phyloP scores from a whole-genome alignment of 2,113 vertebrate genomes.

The Tupaia tana region DNA sequence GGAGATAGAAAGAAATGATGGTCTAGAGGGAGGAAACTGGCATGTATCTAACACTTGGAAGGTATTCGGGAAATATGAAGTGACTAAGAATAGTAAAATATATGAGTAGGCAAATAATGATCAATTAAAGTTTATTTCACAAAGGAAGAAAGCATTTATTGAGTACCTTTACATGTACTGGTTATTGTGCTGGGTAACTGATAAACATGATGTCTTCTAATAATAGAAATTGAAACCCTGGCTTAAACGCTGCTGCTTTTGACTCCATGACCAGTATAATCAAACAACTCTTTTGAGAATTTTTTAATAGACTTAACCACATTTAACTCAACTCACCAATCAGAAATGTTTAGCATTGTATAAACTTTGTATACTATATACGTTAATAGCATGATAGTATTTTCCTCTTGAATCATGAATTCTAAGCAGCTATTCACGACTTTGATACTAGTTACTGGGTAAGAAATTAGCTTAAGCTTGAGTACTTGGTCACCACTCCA shows the following conservation, averaged over 20 bases:
- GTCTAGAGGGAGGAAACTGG: neutral
- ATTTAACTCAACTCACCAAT: neutral
- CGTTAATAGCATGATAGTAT: neutral
- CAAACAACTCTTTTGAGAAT: neutral
- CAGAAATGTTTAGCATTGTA: neutral
- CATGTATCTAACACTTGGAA: neutral
- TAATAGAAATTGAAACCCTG: neutral
- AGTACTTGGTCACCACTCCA: neutral
- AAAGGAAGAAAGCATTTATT: neutral
- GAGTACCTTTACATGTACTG: neutral
- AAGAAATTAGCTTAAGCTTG: neutral
- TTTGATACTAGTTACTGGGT: neutral
- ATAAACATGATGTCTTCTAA: neutral
- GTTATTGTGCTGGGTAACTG: neutral
- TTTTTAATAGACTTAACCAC: conserved; percentile 18
- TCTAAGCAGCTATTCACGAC: neutral
- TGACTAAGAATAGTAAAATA: neutral
- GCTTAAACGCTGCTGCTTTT: neutral
- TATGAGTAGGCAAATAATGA: neutral
- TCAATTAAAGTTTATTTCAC: neutral
- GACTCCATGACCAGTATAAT: neutral
- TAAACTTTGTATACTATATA: neutral
- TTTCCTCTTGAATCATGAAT: conserved; percentile 22
- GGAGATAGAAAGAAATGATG: neutral
- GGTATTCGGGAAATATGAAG: neutral